phyloP scores from a whole-genome alignment of 2,797 vertebrate species.

The Sebastolobus alascanus region DNA sequence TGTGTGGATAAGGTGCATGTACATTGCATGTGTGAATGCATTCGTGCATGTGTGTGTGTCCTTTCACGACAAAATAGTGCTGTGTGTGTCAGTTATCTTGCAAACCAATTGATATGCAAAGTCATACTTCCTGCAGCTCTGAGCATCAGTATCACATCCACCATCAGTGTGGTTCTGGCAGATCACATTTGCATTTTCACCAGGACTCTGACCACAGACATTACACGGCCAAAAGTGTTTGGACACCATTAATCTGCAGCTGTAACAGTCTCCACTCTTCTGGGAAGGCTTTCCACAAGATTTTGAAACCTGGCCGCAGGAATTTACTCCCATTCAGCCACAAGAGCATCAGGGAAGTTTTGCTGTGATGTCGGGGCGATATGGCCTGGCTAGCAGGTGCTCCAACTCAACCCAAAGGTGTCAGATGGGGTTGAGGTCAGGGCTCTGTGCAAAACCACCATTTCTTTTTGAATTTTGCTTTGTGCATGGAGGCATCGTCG shows the following conservation, averaged over 20 bases:
- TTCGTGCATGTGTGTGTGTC: not conserved
- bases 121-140: not conserved
- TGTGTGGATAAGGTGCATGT: slow-evolving; percentile 1
- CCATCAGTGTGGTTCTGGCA: not conserved
- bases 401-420: not conserved
- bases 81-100: not conserved
- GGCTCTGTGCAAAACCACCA: not conserved
- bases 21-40: not conserved
- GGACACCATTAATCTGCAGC: not conserved
- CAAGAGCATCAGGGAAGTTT: not conserved
- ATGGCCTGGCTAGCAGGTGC: no score
- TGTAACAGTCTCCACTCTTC: not conserved
- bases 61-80: not conserved
- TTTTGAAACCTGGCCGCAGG: not conserved
- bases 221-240: not conserved
- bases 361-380: not conserved
- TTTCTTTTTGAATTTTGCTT: not conserved
- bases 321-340: not conserved
- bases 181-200: not conserved
- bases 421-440: not conserved
- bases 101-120: not conserved
- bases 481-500: not conserved
- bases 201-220: not conserved
- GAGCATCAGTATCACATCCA: not conserved
- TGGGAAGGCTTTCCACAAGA: not conserved